These are phyloP conservation scores for Drosophila mettleri DNA, from an alignment of 2,888 invertebrate species.

Conservation along the genomic window DNA sequence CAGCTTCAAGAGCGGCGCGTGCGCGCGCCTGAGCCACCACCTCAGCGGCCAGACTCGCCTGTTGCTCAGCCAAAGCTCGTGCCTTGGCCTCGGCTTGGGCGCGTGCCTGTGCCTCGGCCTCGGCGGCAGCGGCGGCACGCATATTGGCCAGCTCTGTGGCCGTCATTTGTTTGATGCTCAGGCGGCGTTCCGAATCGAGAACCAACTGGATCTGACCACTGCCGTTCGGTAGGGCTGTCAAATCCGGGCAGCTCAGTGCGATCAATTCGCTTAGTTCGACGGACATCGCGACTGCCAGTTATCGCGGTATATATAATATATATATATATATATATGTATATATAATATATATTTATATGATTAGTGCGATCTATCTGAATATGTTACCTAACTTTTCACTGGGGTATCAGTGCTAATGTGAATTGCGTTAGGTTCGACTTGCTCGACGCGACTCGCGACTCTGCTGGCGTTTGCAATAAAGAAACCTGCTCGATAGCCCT, in stretches of 20 bases:
- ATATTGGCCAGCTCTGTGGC: conserved; percentile 76
- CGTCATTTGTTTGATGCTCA: conserved; percentile 84
- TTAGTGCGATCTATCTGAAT: conserved; percentile 17
- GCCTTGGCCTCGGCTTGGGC: conserved; percentile 61
- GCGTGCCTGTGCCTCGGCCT: conserved; percentile 60
- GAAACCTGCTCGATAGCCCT: conserved; percentile 61
- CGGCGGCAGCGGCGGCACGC: conserved; percentile 78
- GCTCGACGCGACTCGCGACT: conserved; percentile 72
- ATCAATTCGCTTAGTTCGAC: conserved; percentile 83
- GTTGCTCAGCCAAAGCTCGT: conserved; percentile 22
- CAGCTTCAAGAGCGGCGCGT: conserved; percentile 60
- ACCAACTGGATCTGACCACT: conserved; percentile 58
- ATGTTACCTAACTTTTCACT: conserved; percentile 62
- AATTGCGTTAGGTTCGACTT: conserved; percentile 73
- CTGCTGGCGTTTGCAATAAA: conserved; percentile 62
- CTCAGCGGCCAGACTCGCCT: conserved; percentile 33
- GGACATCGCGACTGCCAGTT: conserved; percentile 68
- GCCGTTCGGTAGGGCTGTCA: conserved; percentile 55
- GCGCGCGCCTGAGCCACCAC: conserved; percentile 57
- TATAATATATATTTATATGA: conserved; percentile 12
- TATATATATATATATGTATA: conserved; percentile 13
- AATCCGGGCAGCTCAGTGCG: conserved; percentile 82
- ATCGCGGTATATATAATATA: conserved; percentile 27
- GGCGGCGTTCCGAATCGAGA: conserved; percentile 75
- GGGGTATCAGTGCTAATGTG: conserved; percentile 32